Percentiles rank a stretch among this genome's conserved stretches.
phyloP scores from a whole-genome alignment of 2,797 vertebrate genomes.

The Pantherophis alleghaniensis region DNA sequence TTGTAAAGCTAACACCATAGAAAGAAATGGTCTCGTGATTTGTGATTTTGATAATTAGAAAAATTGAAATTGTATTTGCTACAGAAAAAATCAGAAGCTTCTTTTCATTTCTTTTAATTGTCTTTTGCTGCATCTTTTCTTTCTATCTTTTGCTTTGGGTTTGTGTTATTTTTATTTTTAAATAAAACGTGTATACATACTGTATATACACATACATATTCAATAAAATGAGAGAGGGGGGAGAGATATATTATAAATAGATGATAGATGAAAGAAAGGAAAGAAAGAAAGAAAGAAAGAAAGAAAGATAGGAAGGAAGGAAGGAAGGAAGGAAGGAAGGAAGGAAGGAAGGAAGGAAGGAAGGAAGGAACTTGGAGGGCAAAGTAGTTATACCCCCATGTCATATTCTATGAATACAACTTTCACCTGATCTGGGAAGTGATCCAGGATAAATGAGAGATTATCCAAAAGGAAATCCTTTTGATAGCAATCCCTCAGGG shows the following conservation, averaged over 20 bases:
- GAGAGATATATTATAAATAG: no score
- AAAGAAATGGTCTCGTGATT: neutral
- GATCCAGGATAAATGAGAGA: neutral
- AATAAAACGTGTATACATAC: neutral
- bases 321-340: neutral
- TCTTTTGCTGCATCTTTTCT: neutral
- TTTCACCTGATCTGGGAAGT: neutral
- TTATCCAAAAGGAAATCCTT: neutral
- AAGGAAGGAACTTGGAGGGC: neutral
- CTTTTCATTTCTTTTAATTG: neutral
- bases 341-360: neutral
- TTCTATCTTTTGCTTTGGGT: neutral
- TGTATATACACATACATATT: no score
- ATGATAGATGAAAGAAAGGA: no score
- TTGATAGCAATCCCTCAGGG: no score
- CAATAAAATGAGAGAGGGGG: no score
- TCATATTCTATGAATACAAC: neutral
- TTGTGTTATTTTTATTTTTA: neutral
- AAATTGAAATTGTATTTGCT: neutral
- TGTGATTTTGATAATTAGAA: neutral
- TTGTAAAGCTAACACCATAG: neutral
- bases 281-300: neutral
- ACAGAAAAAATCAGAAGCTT: neutral
- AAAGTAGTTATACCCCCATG: neutral
- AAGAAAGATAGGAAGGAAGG: neutral